Base-by-base conservation (phyloP, 2,113 vertebrate genomes). In the Erythrocercus mccallii region DNA sequence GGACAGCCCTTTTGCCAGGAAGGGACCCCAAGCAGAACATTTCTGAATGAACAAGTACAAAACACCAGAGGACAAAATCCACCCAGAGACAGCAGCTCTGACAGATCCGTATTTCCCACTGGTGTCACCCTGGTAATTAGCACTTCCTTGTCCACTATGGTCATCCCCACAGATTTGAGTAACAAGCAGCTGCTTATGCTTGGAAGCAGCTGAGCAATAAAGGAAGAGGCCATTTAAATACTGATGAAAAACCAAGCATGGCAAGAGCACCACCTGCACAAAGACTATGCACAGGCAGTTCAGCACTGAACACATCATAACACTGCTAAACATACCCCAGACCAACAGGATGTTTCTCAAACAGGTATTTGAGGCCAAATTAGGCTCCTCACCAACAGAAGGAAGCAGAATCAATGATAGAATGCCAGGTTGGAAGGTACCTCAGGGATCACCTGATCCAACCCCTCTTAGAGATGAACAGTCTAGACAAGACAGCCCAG, bases 231-330 rank as follows among this genome's bases (percentile, higher is more conserved):
- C 2, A 6, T 15, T 86, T 35, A 85, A 92, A 33, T 19, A 45
- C 4, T 6, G 2, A 51, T 9, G 35, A 30, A 50, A 78, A 84
- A 51, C 5, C 35, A 76, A 35, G 37, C 23, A 18, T 0, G 0
- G 33, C 13, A 71, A 81, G 45, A 91, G 37, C 48, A 81, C 44
- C 40, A 56, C 40, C 35, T 68, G 10, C 57, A 62, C 65, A 62
- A 78, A 90, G 30, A 61, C 25, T 30, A 1, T 18, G 33, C 33
- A 57, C 20, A 37, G 25, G 40, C 31, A 72, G 28, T 2, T 74
- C 5, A 12, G n/a, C 24, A 51, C n/a, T 15, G 15, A 84, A 35
- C 10, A 64, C 18, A 37, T 10, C 16, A 6, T 3, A 54, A 25
- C 9, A 38, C 24, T 40, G 35, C 65, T 51, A 40, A 66, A 51